Evolutionary conservation across 2,113 vertebrate genomes (phyloP).

Genomic region (Crotophaga sulcirostris): DNA sequence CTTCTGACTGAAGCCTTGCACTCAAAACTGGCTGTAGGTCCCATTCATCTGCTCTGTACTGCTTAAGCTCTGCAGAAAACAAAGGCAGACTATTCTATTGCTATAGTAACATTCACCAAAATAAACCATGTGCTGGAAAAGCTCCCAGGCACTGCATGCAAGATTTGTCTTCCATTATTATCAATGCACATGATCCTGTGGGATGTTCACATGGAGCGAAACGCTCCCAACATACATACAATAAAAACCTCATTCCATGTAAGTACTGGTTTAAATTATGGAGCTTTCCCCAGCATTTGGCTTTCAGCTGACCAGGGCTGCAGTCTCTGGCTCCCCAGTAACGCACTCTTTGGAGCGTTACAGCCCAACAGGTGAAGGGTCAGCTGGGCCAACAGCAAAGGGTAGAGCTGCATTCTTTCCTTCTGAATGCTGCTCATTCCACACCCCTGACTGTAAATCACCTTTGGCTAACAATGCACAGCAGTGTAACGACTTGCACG

Average conservation of each 20-base stretch:
- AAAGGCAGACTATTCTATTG: neutral
- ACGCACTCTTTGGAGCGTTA: neutral
- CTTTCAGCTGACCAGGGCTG: neutral
- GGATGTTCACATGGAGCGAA: neutral
- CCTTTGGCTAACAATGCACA: neutral
- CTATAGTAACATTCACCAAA: neutral
- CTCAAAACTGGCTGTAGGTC: neutral
- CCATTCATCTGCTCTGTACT: neutral
- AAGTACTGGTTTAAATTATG: neutral
- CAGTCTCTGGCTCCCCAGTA: neutral
- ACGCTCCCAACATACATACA: neutral
- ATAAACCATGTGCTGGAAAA: neutral
- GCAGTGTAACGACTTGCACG: neutral
- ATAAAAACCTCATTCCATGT: neutral
- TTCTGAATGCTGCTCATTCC: neutral
- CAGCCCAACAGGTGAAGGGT: neutral
- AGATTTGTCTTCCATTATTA: neutral
- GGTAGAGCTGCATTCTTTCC: neutral
- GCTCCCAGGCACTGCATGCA: neutral
- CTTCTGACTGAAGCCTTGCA: neutral
- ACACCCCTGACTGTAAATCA: neutral
- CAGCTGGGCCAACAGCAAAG: rapidly evolving
- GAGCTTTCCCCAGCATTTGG: neutral
- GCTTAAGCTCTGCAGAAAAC: neutral
- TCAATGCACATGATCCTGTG: neutral